Percentiles rank a stretch among this genome's conserved stretches.
Evolutionary conservation across 2,113 vertebrate genomes (phyloP).

Genomic region (Cyanoliseus patagonus): DNA sequence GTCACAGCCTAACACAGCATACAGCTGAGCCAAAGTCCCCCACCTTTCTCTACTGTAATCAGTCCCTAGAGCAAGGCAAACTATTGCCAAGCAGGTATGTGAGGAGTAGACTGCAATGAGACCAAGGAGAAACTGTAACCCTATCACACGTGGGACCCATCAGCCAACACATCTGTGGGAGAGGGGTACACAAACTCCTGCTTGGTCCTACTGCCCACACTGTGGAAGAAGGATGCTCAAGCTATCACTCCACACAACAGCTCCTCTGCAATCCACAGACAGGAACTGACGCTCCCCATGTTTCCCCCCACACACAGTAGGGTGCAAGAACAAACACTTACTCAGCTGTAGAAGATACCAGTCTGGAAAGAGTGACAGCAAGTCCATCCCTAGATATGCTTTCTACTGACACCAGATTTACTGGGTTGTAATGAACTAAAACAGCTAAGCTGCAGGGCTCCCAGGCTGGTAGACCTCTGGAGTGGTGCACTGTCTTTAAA

Average conservation of each 20-base stretch:
- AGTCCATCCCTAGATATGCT: neutral
- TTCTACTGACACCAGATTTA: conserved; percentile 46
- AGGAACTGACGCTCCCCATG: neutral
- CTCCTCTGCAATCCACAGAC: neutral
- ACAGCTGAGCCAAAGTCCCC: neutral
- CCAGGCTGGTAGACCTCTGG: neutral
- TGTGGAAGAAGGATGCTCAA: neutral
- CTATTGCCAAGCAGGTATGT: neutral
- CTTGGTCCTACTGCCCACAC: accelerated
- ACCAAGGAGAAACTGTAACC: neutral
- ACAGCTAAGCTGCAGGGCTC: conserved; percentile 26
- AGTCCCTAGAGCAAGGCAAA: neutral
- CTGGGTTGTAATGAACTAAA: conserved; percentile 31
- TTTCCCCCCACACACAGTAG: neutral
- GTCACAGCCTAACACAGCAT: neutral
- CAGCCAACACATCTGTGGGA: neutral
- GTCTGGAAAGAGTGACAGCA: neutral
- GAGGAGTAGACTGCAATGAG: neutral
- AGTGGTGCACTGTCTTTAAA: conserved; percentile 35
- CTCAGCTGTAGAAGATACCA: neutral
- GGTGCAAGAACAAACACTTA: neutral
- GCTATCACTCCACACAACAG: neutral
- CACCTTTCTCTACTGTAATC: neutral
- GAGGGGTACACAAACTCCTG: neutral
- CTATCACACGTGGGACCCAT: neutral